Percentiles rank a stretch among this genome's conserved stretches.
phyloP scores from a whole-genome alignment of 2,888 invertebrate species.

The Embidobia sp. region DNA sequence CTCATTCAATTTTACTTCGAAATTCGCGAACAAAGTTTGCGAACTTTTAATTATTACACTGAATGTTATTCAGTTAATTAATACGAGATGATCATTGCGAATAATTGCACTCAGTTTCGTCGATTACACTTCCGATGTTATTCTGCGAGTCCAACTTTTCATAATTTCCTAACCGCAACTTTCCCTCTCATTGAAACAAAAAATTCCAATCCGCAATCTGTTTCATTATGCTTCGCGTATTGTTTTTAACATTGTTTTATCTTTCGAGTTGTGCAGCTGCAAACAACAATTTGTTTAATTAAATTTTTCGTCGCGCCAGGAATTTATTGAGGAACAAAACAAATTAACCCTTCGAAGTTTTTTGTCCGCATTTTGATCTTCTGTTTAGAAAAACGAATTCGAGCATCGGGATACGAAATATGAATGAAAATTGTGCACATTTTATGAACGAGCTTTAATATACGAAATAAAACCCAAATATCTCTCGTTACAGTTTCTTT shows the following conservation, averaged over 20 bases:
- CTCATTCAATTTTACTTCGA: neutral
- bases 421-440: neutral
- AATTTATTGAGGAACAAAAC: no score
- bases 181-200: neutral
- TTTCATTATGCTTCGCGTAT: neutral
- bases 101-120: slow-evolving; percentile 7
- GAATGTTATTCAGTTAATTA: slow-evolving; percentile 9
- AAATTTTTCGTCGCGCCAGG: no score
- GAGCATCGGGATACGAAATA: no score
- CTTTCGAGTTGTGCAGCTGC: no score
- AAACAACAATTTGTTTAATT: no score
- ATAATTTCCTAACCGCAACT: neutral
- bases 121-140: slow-evolving; percentile 7
- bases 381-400: no score
- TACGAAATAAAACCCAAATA: slow-evolving; percentile 5
- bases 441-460: neutral
- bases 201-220: neutral
- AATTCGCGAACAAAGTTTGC: neutral
- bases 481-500: neutral
- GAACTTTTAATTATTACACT: slow-evolving; percentile 15
- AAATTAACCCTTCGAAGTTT: no score
- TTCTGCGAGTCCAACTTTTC: neutral
- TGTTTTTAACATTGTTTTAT: no score
- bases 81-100: neutral
- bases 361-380: no score